phyloP scores from a whole-genome alignment of 1,140 invertebrate genomes.

The Atta texana region DNA sequence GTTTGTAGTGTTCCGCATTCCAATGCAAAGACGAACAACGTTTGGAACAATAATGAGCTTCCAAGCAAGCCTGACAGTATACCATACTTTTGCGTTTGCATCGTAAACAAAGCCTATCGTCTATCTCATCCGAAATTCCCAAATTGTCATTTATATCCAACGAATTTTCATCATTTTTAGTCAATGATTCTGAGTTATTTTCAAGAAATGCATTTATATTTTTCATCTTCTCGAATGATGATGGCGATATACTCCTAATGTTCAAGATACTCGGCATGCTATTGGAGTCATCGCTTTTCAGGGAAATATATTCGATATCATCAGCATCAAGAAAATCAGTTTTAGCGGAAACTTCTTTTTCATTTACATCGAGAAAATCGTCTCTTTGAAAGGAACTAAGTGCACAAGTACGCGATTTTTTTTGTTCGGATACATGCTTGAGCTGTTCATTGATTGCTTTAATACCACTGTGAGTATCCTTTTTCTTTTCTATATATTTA shows the following conservation, averaged over 20 bases:
- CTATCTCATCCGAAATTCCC: slow-evolving; percentile 34
- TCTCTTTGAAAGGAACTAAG: not conserved
- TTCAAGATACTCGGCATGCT: slow-evolving; percentile 3
- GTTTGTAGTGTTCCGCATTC: slow-evolving; percentile 58
- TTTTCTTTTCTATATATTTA: not conserved
- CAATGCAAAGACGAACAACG: slow-evolving; percentile 64
- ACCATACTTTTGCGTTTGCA: slow-evolving; percentile 59
- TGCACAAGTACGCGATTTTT: not conserved
- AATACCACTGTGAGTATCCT: not conserved
- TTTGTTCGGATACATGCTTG: not conserved
- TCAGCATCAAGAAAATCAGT: not conserved
- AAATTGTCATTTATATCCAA: not conserved
- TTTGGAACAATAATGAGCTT: slow-evolving; percentile 67
- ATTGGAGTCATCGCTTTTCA: not conserved
- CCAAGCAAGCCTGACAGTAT: slow-evolving; percentile 52
- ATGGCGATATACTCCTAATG: slow-evolving; percentile 65
- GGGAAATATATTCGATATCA: not conserved
- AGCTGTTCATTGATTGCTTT: slow-evolving; percentile 2
- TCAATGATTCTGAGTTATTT: not conserved
- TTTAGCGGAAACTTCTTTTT: not conserved
- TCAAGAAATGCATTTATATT: not conserved
- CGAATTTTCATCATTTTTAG: not conserved
- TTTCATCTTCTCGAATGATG: slow-evolving; percentile 57
- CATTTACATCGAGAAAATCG: not conserved
- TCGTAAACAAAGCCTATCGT: slow-evolving; percentile 54